Evolutionary conservation across 2,113 vertebrate species (phyloP).

Genomic region (Forbesichthys agassizii): DNA sequence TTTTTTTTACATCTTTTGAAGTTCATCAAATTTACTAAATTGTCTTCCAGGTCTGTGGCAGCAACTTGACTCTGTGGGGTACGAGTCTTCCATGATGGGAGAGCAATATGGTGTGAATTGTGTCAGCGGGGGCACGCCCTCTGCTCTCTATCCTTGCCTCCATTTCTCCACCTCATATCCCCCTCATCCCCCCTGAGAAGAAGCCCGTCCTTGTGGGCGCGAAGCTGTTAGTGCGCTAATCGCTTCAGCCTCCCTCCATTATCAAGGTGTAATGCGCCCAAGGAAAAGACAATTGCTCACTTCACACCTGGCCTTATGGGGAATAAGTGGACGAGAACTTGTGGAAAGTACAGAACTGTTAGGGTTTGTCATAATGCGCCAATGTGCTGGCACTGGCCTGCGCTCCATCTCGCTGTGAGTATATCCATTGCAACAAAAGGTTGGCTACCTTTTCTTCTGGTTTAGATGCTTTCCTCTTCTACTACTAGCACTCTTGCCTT

Average conservation of each 20-base stretch:
- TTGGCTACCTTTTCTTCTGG: background rate
- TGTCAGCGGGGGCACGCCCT: slow-evolving; percentile 44
- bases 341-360: slow-evolving; percentile 18
- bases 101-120: slow-evolving; percentile 55
- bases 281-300: slow-evolving; percentile 47
- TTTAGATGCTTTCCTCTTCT: background rate
- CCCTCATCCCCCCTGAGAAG: slow-evolving; percentile 27
- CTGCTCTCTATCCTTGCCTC: slow-evolving; percentile 1
- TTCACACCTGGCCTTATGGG: slow-evolving; percentile 50
- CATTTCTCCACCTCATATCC: slow-evolving; percentile 1
- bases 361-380: background rate
- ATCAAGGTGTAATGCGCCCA: slow-evolving; percentile 57
- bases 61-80: too few relatives aligned
- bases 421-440: background rate
- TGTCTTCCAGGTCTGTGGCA: too few relatives aligned
- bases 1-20: too few relatives aligned
- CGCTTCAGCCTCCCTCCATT: slow-evolving; percentile 63
- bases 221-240: slow-evolving; percentile 73
- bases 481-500: background rate
- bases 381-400: background rate
- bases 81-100: slow-evolving; percentile 18
- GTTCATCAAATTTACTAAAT: too few relatives aligned
- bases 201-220: slow-evolving; percentile 35
- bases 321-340: slow-evolving; percentile 43
- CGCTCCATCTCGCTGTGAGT: background rate